Base-by-base conservation (phyloP, 2,888 invertebrate genomes). In the Cataglyphis cursor region DNA sequence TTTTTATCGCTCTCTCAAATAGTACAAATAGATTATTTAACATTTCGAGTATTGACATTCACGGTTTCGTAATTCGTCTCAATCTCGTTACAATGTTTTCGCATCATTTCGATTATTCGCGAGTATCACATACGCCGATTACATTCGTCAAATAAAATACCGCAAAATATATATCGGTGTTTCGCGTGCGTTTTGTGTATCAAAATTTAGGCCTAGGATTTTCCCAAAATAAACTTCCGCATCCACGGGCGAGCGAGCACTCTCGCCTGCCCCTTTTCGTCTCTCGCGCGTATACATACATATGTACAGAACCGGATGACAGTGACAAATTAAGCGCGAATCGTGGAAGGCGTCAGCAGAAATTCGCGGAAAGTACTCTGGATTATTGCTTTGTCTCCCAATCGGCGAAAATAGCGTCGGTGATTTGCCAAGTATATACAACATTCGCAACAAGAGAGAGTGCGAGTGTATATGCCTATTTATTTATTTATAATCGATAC, bases 201-300 rank as follows among this genome's bases (percentile, higher is more conserved):
- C 61, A 51, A 66, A 83, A 87, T 78, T 24, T 85, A 72, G 38
- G 66, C 48, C 44, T 57, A 80, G 54, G 70, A 83, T 85, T 70
- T 72, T 83, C 84, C 76, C 59, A 44, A 89, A 87, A 87, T 89
- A 88, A 86, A 86, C 85, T 87, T 87, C 83, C 89, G 83, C 64
- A 72, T 87, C 75, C 75, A 41, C 80, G 70, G 31, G 31, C 31
- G 31, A 24, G 21, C 64, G 9, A 70, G 15, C 80, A 48, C 18
- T 54, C 38, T 12, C 51, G 24, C 44, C 38, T 15, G 4, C 5
- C 18, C 15, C 9, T 18, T 18, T 57, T 35, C 38, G 21, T n/a
- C 80, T 44, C 44, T 8, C 68, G 65, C 68, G 70, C 68, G 70
- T 82, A 84, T 80, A 83, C 68, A 57, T 54, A 83, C 65, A 80